Evolutionary conservation across 1,140 invertebrate species (phyloP), one percentile per base, ranked within the genome.

Genomic region (Diabrotica undecimpunctata): DNA sequence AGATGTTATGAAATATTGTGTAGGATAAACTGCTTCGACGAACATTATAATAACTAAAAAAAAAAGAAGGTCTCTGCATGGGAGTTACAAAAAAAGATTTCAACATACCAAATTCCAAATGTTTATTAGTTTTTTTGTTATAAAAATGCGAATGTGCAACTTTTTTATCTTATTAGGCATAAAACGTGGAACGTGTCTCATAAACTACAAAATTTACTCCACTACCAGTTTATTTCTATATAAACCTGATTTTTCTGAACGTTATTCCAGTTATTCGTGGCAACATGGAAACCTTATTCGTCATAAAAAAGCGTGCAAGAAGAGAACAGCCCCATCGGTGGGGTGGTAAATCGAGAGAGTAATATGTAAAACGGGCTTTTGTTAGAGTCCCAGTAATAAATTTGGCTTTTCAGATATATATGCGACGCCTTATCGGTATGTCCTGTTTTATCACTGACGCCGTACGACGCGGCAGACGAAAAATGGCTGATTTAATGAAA

Each of bases 281-380:
- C 8, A 46, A 46, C 41, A 6, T 46, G 8, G 41, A 41, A 12
- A 59, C 11, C 57, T 41, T 59, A 59, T 59, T 39, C n/a, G 41
- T 41, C 57, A 39, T 46, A 59, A 41, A 59, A 25, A 54, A 54
- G 13, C 12, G 9, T 3, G 12, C 9, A 13, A 35, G 35, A 14
- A 59, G 57, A 12, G 0, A 41, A 37, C 36, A 11, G 25, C 41
- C n/a, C 57, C 38, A 39, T 59, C 13, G 37, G 37, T 36, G 38
- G 7, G 37, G n/a, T 39, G 57, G 37, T 59, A 41, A 41, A 59
- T 59, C 13, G 57, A 36, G 41, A 13, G 41, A 41, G 41, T 59
- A 59, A 59, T 59, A 59, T 59, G 57, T 36, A 59, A 59, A 59
- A 59, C 14, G 57, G 57, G 12, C 57, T 59, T 59, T 59, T 59